Evolutionary conservation across 1,140 invertebrate species (phyloP), one percentile per base, ranked within the genome.

Genomic region (Eciton burchellii): DNA sequence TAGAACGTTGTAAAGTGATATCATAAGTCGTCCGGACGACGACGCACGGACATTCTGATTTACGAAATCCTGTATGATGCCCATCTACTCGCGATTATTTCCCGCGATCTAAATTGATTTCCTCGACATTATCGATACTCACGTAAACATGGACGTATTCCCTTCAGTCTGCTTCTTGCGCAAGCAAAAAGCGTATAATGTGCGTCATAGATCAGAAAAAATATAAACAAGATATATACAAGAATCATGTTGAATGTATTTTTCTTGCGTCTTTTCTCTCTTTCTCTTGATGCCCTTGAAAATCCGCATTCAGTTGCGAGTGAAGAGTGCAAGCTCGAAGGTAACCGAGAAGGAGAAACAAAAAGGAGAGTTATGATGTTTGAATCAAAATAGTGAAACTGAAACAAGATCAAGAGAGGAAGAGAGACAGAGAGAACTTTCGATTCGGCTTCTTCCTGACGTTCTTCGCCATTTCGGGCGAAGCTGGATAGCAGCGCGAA

Each of bases 311-410:
- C 24, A 59, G 24, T 71, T 52, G 65, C 56, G 43, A 71, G 21
- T 19, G 49, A 65, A 14, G 14, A 19, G n/a, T 11, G 0, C 5
- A n/a, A 81, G n/a, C 12, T 19, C 6, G 41, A 49, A 63, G 72
- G 49, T 26, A 76, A 56, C 24, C n/a, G 8, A 77, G 57, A 47
- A 57, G 57, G 19, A 57, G 5, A 71, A 47, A 70, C 16, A 57
- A 49, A 21, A 26, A 9, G 24, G 35, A 47, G 21, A 24, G 14
- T 8, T 11, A n/a, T 5, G n/a, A n/a, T n/a, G 35, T 45, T 62
- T 71, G 66, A 81, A 76, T 81, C 68, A 54, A 84, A 73, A 73
- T 54, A 79, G 57, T 66, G 73, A 84, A 83, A 74, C 79, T 83
- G 79, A 83, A 83, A 83, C n/a, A 54, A 41, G 63, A 54, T 57